phyloP scores from a whole-genome alignment of 2,888 invertebrate genomes.

The Ellobium chinense region DNA sequence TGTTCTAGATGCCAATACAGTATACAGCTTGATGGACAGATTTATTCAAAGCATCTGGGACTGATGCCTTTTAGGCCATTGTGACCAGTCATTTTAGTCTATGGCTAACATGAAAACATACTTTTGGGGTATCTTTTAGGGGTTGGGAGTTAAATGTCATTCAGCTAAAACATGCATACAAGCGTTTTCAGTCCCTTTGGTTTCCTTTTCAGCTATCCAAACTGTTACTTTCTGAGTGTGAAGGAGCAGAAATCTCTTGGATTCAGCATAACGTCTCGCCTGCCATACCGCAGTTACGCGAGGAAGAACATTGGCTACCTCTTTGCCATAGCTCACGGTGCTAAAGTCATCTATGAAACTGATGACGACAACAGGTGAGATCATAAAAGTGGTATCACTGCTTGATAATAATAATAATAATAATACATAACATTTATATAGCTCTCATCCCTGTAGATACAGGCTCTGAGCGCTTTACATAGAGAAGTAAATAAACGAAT shows the following conservation, averaged over 20 bases:
- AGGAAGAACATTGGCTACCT: slow-evolving; percentile 42
- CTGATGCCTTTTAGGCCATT: too few relatives aligned
- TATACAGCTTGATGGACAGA: too few relatives aligned
- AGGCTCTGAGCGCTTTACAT: neutral
- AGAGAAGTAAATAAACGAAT: too few relatives aligned
- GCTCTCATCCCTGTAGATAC: neutral
- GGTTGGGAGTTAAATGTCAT: too few relatives aligned
- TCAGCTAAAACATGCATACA: too few relatives aligned
- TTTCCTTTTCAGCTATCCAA: slow-evolving; percentile 18
- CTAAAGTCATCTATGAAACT: slow-evolving; percentile 44
- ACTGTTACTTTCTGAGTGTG: slow-evolving; percentile 33
- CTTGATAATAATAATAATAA: too few relatives aligned
- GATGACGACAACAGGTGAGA: slow-evolving; percentile 43
- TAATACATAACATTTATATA: neutral
- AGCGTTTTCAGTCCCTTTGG: too few relatives aligned
- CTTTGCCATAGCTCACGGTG: slow-evolving; percentile 42
- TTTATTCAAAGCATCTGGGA: too few relatives aligned
- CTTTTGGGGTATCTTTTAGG: too few relatives aligned
- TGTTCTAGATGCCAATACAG: too few relatives aligned
- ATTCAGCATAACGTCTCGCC: neutral
- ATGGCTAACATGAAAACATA: too few relatives aligned
- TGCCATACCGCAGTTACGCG: slow-evolving; percentile 33
- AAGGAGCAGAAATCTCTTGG: slow-evolving; percentile 6
- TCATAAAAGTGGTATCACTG: neutral
- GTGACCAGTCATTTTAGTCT: too few relatives aligned